phyloP scores from a whole-genome alignment of 2,888 invertebrate species.

The Hyposoter dolosus region DNA sequence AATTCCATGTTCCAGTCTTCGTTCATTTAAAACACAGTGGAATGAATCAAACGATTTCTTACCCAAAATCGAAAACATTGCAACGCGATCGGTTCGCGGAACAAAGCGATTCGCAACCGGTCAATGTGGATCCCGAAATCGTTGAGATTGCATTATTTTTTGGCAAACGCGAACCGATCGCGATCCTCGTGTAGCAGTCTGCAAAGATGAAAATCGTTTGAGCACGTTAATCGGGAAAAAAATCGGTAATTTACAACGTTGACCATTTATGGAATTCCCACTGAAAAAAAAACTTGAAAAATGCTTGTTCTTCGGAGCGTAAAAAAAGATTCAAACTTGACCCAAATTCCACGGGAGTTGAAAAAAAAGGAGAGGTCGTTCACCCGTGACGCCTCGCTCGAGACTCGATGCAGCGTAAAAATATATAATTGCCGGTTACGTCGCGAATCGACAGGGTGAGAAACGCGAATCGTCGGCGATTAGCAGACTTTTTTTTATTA shows the following conservation, averaged over 20 bases:
- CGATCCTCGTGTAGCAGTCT: conserved; percentile 87
- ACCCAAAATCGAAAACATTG: conserved; percentile 86
- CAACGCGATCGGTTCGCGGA: conserved; percentile 84
- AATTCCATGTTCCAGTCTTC: not conserved
- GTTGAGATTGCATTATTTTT: conserved; percentile 83
- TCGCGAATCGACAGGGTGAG: not conserved
- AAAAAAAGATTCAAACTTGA: conserved; percentile 25
- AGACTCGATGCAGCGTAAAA: not conserved
- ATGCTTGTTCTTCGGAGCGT: not conserved
- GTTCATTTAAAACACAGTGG: too few species aligned
- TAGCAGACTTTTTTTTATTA: conserved; percentile 74
- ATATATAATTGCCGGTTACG: conserved; percentile 10
- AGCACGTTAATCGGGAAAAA: not conserved
- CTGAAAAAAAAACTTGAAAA: not conserved
- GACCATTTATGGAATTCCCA: not conserved
- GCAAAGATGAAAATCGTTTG: conserved; percentile 63
- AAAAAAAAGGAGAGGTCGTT: conserved; percentile 17
- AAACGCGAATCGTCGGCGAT: conserved; percentile 8
- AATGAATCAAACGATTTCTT: conserved; percentile 71
- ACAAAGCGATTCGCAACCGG: conserved; percentile 85
- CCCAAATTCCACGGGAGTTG: conserved; percentile 10
- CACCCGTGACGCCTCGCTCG: conserved; percentile 23
- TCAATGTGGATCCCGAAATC: conserved; percentile 82
- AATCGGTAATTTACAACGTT: not conserved
- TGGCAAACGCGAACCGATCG: conserved; percentile 85